A percentile compares a stretch with the other conserved stretches of the same genome.
Evolutionary conservation across 2,888 invertebrate genomes (phyloP).

Genomic region (Drosophila formosana): DNA sequence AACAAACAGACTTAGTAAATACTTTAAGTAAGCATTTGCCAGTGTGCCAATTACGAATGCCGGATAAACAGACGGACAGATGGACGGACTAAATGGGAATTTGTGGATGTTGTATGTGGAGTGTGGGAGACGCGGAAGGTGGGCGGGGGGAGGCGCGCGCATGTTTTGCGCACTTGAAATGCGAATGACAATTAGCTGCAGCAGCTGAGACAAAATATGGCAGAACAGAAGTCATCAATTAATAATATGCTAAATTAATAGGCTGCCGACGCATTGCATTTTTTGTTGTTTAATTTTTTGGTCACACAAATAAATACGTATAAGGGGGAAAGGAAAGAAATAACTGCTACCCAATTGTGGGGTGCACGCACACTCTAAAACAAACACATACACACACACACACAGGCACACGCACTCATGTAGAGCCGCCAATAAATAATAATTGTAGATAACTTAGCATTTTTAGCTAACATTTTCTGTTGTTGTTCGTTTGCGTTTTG

Average conservation of each 20-base stretch:
- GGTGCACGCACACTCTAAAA: slow-evolving; percentile 6
- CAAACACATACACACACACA: slow-evolving; percentile 8
- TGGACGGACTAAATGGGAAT: slow-evolving; percentile 9
- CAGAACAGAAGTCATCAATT: slow-evolving; percentile 36
- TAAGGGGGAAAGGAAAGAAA: neutral
- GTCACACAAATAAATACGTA: slow-evolving; percentile 3
- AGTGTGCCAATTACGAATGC: slow-evolving; percentile 38
- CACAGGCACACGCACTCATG: slow-evolving; percentile 15
- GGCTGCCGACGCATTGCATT: slow-evolving; percentile 42
- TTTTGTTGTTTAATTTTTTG: slow-evolving; percentile 2
- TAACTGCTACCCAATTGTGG: slow-evolving; percentile 44
- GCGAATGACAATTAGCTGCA: slow-evolving; percentile 49
- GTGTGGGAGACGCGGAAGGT: neutral
- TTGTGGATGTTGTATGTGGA: slow-evolving; percentile 6
- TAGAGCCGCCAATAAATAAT: slow-evolving; percentile 70
- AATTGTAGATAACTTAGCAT: slow-evolving; percentile 76
- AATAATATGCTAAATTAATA: slow-evolving; percentile 60
- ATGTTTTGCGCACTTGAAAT: slow-evolving; percentile 29
- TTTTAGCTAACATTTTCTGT: slow-evolving; percentile 74
- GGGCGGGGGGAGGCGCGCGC: slow-evolving; percentile 40
- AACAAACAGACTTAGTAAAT: slow-evolving; percentile 23
- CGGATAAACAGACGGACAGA: slow-evolving; percentile 25
- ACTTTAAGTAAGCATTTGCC: slow-evolving; percentile 24
- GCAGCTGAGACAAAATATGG: slow-evolving; percentile 38
- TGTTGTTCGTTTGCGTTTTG: slow-evolving; percentile 38